Evolutionary conservation across 2,888 invertebrate species (phyloP), one percentile per base, ranked within the genome.

Genomic region (Conistra vaccinii): DNA sequence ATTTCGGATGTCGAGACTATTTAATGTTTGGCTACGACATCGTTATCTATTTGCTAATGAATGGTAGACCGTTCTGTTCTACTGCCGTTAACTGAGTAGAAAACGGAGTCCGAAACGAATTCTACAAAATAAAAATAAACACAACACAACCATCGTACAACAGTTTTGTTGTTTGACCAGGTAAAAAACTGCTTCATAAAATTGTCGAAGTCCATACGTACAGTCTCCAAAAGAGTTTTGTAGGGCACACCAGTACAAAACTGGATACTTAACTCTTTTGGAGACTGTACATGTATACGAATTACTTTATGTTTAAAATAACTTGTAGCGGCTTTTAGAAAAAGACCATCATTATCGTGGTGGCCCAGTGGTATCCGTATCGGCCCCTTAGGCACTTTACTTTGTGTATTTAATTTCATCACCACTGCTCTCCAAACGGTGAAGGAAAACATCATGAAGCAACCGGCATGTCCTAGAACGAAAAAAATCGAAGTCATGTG

Each of bases 1-100:
- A 84, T 82, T 83, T 73, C 72, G 80, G 80, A 80, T 85, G 77
- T 75, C 72, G 35, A 75, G 73, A 83, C 69, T 77, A 80, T 84
- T 70, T 72, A 67, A 84, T 84, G 73, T 81, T 81, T 80, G 73
- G 55, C 42, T 26, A 72, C 80, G 69, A 74, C 67, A 70, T 84
- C 65, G 57, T 66, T 82, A 77, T 83, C 69, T 70, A 63, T 82
- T 80, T 80, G 20, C 79, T 65, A 83, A 81, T 71, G 51, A 66
- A 68, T 55, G n/a, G 78, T 57, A 42, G 35, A 72, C 72, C 35
- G 68, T 72, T 83, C 45, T 69, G 61, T 76, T 78, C 42, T 68
- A 68, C 48, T 58, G 73, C 57, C 73, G 32, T 71, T 71, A 80
- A 73, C 35, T 69, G 45, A 32, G 55, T 55, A 29, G 61, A 81